These are phyloP conservation scores for Leptopilina syphax DNA, from an alignment of 2,888 invertebrate species.

Conservation along the genomic window DNA sequence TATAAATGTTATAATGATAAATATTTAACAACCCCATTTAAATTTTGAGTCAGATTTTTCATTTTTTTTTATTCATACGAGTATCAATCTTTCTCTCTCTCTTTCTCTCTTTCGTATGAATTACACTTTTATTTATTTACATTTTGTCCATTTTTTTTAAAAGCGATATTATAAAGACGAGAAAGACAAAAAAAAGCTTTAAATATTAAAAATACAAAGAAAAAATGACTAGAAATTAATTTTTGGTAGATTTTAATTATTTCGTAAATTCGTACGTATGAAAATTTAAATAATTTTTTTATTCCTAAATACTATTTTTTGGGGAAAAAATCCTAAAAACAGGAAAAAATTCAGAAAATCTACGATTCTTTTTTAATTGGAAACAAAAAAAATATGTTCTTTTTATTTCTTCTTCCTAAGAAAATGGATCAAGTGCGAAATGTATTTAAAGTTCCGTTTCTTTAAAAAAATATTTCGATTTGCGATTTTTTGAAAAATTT, in stretches of 20 bases:
- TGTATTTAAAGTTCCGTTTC: not conserved
- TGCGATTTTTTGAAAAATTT: not conserved
- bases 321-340: not conserved
- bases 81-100: not conserved
- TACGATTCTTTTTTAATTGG: not conserved
- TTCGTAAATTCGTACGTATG: not conserved
- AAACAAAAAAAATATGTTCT: not conserved
- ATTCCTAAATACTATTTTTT: no score
- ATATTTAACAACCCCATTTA: constrained; percentile 15
- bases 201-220: not conserved
- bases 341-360: not conserved
- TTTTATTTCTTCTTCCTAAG: not conserved
- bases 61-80: constrained; percentile 10
- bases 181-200: constrained; percentile 1
- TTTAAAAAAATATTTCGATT: constrained; percentile 31
- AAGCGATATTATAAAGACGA: not conserved
- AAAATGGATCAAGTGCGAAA: constrained; percentile 5
- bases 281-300: not conserved
- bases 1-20: not conserved
- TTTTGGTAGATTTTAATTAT: not conserved
- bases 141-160: constrained; percentile 34
- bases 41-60: constrained; percentile 19
- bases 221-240: not conserved
- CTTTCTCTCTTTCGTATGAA: not conserved
- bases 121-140: constrained; percentile 17